Evolutionary conservation across 2,113 vertebrate species (phyloP).

Genomic region (Microcebus tavaratra): DNA sequence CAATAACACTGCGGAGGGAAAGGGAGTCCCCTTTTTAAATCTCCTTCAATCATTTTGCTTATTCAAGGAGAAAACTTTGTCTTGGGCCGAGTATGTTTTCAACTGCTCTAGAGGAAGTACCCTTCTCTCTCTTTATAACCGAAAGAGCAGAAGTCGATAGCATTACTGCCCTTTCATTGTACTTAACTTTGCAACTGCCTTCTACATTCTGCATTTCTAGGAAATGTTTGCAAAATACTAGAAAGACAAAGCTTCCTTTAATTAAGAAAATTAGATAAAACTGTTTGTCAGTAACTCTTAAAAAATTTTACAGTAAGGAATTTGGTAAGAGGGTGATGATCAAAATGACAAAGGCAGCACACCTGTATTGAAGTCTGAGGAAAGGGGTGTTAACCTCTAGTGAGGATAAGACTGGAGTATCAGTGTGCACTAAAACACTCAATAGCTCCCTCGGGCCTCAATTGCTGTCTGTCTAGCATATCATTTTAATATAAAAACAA

Average conservation of each 20-base stretch:
- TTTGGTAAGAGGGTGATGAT: background rate
- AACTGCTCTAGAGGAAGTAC: background rate
- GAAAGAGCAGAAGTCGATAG: background rate
- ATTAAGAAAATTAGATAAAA: background rate
- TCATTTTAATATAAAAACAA: constrained; percentile 49
- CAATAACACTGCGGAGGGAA: background rate
- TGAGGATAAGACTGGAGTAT: background rate
- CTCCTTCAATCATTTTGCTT: background rate
- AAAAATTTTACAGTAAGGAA: background rate
- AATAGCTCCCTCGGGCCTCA: background rate
- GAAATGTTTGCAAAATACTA: background rate
- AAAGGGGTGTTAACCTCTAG: no score
- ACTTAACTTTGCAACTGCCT: background rate
- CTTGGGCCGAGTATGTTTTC: background rate
- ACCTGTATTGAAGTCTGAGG: background rate
- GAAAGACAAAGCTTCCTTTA: background rate
- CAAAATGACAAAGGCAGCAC: background rate
- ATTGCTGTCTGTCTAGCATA: background rate
- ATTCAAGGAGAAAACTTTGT: background rate
- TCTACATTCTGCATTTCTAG: background rate
- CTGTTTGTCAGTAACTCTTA: background rate
- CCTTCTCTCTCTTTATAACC: background rate
- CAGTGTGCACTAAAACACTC: background rate
- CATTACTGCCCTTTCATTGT: background rate
- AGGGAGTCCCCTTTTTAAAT: background rate